Conservation (phyloP, 2,113 vertebrate genomes). For the Atrichornis clamosus region DNA sequence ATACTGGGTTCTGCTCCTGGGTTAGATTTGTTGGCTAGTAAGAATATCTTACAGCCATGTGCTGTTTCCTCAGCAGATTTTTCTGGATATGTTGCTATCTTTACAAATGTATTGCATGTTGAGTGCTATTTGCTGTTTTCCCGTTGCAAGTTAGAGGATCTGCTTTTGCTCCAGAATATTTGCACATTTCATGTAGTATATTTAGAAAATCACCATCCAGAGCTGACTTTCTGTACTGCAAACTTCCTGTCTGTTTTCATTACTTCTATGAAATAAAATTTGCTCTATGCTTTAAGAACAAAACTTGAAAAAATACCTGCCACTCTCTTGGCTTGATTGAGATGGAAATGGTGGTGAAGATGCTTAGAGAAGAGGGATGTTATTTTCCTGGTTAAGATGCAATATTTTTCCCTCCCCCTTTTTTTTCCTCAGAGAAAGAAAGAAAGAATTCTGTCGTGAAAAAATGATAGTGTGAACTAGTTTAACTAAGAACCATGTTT, state of each 20-base stretch:
- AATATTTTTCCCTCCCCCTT: accelerated
- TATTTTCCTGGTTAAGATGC: background rate
- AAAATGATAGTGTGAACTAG: background rate
- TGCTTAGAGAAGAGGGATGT: background rate
- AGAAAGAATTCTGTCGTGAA: background rate
- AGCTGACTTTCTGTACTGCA: background rate
- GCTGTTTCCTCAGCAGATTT: background rate
- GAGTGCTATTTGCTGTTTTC: background rate
- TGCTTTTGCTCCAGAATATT: background rate
- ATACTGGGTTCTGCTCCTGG: background rate
- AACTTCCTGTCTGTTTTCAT: background rate
- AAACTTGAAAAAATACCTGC: background rate
- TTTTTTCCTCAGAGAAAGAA: background rate
- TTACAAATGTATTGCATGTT: background rate
- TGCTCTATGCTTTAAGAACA: background rate
- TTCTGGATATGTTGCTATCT: background rate
- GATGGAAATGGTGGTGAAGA: background rate
- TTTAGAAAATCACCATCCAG: background rate
- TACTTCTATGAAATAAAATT: background rate
- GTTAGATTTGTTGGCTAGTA: background rate
- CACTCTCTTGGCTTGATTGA: background rate
- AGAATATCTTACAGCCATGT: background rate
- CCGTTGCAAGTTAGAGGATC: background rate
- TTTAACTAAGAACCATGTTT: background rate
- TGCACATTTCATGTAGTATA: background rate